These are phyloP conservation scores for Drosophila mauritiana DNA, from an alignment of 1,140 invertebrate species.

Conservation along the genomic window DNA sequence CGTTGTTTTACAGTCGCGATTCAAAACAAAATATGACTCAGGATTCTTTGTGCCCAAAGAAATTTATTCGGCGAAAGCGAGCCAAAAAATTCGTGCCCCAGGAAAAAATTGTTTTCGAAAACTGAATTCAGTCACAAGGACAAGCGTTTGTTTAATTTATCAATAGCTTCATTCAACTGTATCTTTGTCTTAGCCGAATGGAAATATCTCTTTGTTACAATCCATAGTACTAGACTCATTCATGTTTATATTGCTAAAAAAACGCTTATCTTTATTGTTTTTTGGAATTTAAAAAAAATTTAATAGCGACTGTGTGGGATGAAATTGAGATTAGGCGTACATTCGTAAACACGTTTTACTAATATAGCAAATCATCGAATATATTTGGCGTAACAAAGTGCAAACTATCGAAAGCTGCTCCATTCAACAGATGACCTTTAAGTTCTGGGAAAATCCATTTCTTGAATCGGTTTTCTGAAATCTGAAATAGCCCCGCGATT, in stretches of 20 bases:
- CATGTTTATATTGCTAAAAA: not conserved
- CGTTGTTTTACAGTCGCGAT: conserved; percentile 13
- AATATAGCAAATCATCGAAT: not conserved
- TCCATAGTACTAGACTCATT: not conserved
- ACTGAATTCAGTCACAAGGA: conserved; percentile 2
- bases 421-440: not conserved
- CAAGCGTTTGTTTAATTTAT: not conserved
- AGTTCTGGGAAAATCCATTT: not conserved
- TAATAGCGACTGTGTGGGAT: not conserved
- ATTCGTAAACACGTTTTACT: not conserved
- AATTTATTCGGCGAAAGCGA: conserved; percentile 12
- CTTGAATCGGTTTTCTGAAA: too few species aligned
- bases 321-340: not conserved
- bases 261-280: not conserved
- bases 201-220: not conserved
- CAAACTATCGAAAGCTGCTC: too few species aligned
- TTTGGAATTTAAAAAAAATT: not conserved
- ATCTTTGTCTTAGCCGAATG: too few species aligned
- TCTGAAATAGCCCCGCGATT: conserved; percentile 1
- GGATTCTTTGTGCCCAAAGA: conserved; percentile 28
- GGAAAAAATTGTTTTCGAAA: conserved; percentile 8
- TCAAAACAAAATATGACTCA: conserved; percentile 47
- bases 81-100: conserved; percentile 1
- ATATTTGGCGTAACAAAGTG: too few species aligned
- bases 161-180: too few species aligned